These are phyloP conservation scores for Disparrhopalites patrizii DNA, from an alignment of 2,888 invertebrate genomes.

Conservation along the genomic window DNA sequence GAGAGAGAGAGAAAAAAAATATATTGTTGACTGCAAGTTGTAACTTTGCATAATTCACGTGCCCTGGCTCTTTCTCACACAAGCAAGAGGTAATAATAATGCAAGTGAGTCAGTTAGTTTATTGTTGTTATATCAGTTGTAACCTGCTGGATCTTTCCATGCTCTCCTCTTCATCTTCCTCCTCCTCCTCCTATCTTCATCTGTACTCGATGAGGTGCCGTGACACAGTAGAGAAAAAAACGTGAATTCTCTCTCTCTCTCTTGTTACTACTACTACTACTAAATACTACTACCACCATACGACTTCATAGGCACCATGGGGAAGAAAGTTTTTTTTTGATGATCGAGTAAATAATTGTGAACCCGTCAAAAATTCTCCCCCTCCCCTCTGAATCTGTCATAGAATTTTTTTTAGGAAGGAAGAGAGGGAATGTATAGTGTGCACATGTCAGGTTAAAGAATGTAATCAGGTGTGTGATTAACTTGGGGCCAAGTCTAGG, in stretches of 20 bases:
- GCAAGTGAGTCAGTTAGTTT: background rate
- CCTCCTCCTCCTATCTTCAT: background rate
- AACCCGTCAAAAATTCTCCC: slow-evolving; percentile 1
- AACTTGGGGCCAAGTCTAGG: background rate
- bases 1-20: background rate
- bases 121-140: too few relatives aligned
- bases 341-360: slow-evolving; percentile 7
- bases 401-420: too few relatives aligned
- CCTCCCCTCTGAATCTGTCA: background rate
- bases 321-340: slow-evolving; percentile 1
- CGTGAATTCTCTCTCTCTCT: slow-evolving; percentile 1
- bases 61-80: too few relatives aligned
- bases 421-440: too few relatives aligned
- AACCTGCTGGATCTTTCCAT: too few relatives aligned
- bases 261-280: background rate
- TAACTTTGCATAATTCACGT: slow-evolving; percentile 8
- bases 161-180: background rate
- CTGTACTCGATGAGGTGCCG: background rate
- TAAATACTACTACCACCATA: background rate
- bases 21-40: background rate
- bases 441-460: background rate
- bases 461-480: slow-evolving; percentile 2
- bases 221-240: slow-evolving; percentile 15
- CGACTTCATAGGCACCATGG: background rate
- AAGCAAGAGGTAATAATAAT: too few relatives aligned